A percentile compares a stretch with the other conserved stretches of the same genome.
These are phyloP conservation scores for Nycticryphes semicollaris DNA, from an alignment of 2,113 vertebrate genomes.

Conservation along the genomic window DNA sequence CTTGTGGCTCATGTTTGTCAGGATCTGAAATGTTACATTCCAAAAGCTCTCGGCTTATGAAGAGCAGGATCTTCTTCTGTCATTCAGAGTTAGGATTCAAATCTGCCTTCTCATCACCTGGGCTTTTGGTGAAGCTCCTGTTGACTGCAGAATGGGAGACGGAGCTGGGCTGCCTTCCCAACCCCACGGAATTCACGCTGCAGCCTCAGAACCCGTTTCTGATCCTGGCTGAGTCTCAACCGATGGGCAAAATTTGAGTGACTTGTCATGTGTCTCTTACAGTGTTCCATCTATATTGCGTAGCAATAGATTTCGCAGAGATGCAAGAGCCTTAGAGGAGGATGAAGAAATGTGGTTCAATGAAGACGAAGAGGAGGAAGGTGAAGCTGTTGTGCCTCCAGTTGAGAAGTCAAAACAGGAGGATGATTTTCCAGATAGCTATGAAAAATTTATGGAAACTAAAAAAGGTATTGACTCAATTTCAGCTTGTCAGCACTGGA, in stretches of 20 bases:
- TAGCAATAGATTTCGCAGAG: slow-evolving; percentile 88
- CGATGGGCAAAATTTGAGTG: not conserved
- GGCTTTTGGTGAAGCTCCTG: not conserved
- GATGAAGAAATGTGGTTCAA: slow-evolving; percentile 98
- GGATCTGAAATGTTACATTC: not conserved
- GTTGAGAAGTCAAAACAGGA: slow-evolving; percentile 90
- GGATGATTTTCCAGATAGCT: slow-evolving; percentile 94
- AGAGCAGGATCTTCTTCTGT: not conserved
- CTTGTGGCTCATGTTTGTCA: not conserved
- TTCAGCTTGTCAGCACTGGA: not conserved
- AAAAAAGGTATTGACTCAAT: slow-evolving; percentile 87
- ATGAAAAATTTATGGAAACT: slow-evolving; percentile 96
- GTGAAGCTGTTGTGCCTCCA: slow-evolving; percentile 82
- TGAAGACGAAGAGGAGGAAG: slow-evolving; percentile 92
- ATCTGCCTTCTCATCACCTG: not conserved
- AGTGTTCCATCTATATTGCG: slow-evolving; percentile 82
- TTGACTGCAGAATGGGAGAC: fast-evolving
- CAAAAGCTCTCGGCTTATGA: not conserved
- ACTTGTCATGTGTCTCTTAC: slow-evolving; percentile 65
- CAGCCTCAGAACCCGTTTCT: not conserved
- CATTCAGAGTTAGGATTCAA: not conserved
- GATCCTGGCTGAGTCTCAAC: not conserved
- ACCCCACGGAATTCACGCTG: fast-evolving
- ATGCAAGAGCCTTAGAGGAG: slow-evolving; percentile 90
- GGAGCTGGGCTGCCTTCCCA: not conserved